A percentile compares a stretch with the other conserved stretches of the same genome.
Evolutionary conservation across 2,888 invertebrate species (phyloP).

Genomic region (Hedya salicella): DNA sequence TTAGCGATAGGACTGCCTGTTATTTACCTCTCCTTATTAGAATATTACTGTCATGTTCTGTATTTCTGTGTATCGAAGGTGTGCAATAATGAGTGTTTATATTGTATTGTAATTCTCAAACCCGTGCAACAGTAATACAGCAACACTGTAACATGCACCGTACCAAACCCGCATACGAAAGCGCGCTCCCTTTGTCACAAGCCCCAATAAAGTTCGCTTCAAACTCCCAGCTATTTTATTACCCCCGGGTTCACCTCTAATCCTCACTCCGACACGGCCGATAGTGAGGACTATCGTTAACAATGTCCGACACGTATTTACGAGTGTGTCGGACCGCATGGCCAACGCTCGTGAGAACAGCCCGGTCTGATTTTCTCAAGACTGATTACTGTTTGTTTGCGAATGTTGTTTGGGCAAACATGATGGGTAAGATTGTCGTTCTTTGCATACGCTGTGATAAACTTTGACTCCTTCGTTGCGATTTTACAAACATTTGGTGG

Average conservation of each 20-base stretch:
- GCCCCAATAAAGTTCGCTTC: conserved; percentile 26
- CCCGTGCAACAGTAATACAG: neutral
- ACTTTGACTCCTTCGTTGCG: conserved; percentile 28
- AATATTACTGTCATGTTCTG: too few species aligned
- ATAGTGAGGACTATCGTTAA: conserved; percentile 41
- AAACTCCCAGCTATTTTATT: conserved; percentile 34
- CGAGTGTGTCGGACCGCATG: conserved; percentile 59
- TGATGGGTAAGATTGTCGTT: conserved; percentile 26
- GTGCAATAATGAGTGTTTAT: too few species aligned
- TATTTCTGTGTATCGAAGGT: too few species aligned
- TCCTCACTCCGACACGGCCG: conserved; percentile 39
- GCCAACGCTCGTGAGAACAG: conserved; percentile 70
- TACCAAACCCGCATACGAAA: conserved; percentile 14
- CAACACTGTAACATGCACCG: neutral
- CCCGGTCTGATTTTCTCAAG: conserved; percentile 69
- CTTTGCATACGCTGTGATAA: conserved; percentile 4
- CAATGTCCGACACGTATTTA: conserved; percentile 42
- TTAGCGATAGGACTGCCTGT: too few species aligned
- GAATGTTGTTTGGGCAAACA: conserved; percentile 57
- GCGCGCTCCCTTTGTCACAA: conserved; percentile 14
- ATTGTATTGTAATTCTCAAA: neutral
- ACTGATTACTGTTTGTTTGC: conserved; percentile 69
- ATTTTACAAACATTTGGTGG: neutral
- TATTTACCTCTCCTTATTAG: too few species aligned
- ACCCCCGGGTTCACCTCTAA: conserved; percentile 29